Evolutionary conservation across 2,888 invertebrate species (phyloP), one percentile per base, ranked within the genome.

Genomic region (Archips xylosteana): DNA sequence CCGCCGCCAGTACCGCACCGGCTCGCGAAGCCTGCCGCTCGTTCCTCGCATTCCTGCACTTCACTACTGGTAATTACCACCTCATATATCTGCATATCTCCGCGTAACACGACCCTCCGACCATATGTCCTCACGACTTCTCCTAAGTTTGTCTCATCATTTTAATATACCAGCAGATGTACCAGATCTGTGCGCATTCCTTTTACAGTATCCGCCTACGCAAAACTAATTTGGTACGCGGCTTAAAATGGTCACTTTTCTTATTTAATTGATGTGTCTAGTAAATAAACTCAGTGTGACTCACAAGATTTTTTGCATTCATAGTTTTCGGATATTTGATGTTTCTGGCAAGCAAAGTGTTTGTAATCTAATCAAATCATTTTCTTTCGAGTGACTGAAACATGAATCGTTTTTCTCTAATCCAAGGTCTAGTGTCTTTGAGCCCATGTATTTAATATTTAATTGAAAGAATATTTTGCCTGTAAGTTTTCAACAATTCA

Each of bases 1-100:
- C 83, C 86, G 83, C 82, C 90, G 87, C 87, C 89, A 92, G 92
- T 92, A 85, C 87, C 88, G 87, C 87, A 85, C 83, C 86, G 86
- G 75, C 84, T 83, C 80, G 79, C 81, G 76, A 68, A 75, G 77
- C 75, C 76, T 75, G 71, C 77, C 78, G 79, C 78, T 82, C 81
- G 78, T 76, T 79, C 79, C 82, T 78, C 78, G 80, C 83, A 80
- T 79, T 80, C 78, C 76, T 62, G 45, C 59, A 71, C 76, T 71
- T 77, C 81, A 70, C 75, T 74, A 70, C 82, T 81, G 87, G 87
- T 88, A 87, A 87, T 78, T 87, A 85, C 80, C 77, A 72, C 47
- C 9, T 80, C 79, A 79, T 77, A 79, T 77, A 79, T 71, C 72
- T 69, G 69, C 59, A 68, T 51, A 60, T 51, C 49, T 61, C 54